Evolutionary conservation across 2,888 invertebrate genomes (phyloP), one percentile per base, ranked within the genome.

Genomic region (Cantharis lateralis): DNA sequence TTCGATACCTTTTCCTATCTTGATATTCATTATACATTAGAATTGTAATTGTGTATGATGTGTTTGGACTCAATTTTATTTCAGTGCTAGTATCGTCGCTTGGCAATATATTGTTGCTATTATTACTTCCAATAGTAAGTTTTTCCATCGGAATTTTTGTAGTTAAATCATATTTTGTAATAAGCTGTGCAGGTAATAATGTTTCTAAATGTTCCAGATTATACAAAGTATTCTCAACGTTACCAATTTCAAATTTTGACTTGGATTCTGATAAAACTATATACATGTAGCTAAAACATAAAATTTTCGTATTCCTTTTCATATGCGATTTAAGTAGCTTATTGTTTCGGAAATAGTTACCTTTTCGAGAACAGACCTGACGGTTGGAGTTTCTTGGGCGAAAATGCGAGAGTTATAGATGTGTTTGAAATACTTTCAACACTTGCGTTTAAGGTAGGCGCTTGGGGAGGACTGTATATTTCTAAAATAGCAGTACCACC

Each of bases 201-300:
- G n/a, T 9, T 15, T 24, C 20, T 24, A n/a, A 66, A 66, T 13
- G 9, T 24, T 20, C n/a, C 11, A 20, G 9, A 4, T 24, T 66
- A n/a, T 5, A 9, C 13, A 66, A 20, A 66, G 4, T 10, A 20
- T 72, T 28, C 10, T 32, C 15, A 26, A 11, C 10, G 28, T 72
- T n/a, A 2, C 16, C 24, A 15, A 16, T 28, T 62, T 24, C 16
- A 26, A 11, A 28, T 9, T 62, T 16, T 18, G 16, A 24, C 7
- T 68, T 10, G 10, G 11, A 16, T 24, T 15, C 15, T 18, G 66
- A 61, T n/a, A 74, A 64, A 61, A 77, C 9, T 11, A 73, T 68
- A 62, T 73, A 78, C 73, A 75, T 68, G 26, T 16, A 13, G 66
- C 78, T 78, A 32, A 62, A 73, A 73, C 5, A 68, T 73, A 32